Evolutionary conservation across 2,888 invertebrate species (phyloP), one percentile per base, ranked within the genome.

Genomic region (Drosophila lutescens): DNA sequence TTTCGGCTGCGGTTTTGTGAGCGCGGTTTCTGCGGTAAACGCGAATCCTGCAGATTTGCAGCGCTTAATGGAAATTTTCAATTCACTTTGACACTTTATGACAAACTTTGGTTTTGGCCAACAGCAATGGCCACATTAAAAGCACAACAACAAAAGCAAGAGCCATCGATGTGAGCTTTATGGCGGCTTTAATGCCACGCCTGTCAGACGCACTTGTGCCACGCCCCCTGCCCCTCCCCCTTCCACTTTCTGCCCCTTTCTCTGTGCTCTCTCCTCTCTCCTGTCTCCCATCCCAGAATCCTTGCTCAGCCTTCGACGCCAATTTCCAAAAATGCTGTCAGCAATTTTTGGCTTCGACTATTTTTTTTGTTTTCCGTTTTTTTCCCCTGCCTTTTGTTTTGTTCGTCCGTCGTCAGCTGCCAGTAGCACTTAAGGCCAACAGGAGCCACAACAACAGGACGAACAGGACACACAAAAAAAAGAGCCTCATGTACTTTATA

Each of bases 31-130:
- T 85, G 89, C 57, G 89, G 87, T 78, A 58, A 60, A 46, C 56
- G 74, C 38, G 71, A 74, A 84, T 76, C 86, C 72, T 62, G 61
- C 70, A 73, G 85, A 85, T 78, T 85, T 87, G 66, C 63, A 74
- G 62, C 76, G 82, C 86, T 79, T 82, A 85, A 88, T 88, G 79
- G 74, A 87, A 78, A 87, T 88, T 81, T 88, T 78, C 79, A 82
- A 88, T 89, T 87, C 89, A 68, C 80, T 88, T 87, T 85, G 86
- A 85, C 79, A 85, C 80, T 88, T 85, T 85, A 76, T 85, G 89
- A 73, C 87, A 89, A 88, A 87, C 71, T 85, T 85, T 87, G 83
- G 89, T 79, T 88, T 80, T 44, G 44, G 67, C 54, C 41, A n/a
- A 46, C 44, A 12, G 15, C 30, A 26, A 30, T 26, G 47, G 32